Conservation (phyloP, 2,888 invertebrate genomes). For the Gymnoscelis rufifasciata region DNA sequence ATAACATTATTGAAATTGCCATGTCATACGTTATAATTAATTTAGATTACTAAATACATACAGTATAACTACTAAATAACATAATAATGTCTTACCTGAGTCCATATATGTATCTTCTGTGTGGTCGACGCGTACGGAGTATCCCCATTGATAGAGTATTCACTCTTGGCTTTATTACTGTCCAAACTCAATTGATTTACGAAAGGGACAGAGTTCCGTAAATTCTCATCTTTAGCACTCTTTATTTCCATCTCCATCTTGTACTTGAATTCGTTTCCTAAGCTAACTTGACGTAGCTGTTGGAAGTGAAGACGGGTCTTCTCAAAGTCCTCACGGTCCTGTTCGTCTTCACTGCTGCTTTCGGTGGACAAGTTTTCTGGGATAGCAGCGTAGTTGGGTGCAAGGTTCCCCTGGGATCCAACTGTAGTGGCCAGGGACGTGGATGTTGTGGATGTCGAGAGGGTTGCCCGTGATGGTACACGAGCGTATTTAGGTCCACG, state of each 20-base stretch:
- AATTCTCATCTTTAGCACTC: slow-evolving; percentile 79
- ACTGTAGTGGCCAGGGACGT: slow-evolving; percentile 79
- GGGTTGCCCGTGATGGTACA: slow-evolving; percentile 70
- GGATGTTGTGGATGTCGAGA: slow-evolving; percentile 80
- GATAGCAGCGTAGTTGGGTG: slow-evolving; percentile 65
- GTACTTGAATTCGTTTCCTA: slow-evolving; percentile 81
- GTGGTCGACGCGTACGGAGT: slow-evolving; percentile 75
- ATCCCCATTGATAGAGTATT: slow-evolving; percentile 65
- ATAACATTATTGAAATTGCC: no score
- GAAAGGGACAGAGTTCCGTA: slow-evolving; percentile 80
- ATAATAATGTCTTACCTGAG: slow-evolving; percentile 60
- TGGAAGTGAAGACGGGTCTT: slow-evolving; percentile 80
- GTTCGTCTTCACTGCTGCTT: slow-evolving; percentile 74
- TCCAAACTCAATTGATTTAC: slow-evolving; percentile 81
- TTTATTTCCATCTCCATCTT: slow-evolving; percentile 83
- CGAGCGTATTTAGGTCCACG: slow-evolving; percentile 71
- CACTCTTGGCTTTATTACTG: slow-evolving; percentile 75
- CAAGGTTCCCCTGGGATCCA: slow-evolving; percentile 68
- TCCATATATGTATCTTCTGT: slow-evolving; percentile 70
- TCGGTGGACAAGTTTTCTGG: slow-evolving; percentile 66
- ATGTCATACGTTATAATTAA: no score
- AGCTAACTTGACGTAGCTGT: slow-evolving; percentile 80
- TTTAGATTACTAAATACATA: no score
- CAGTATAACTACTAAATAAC: no score
- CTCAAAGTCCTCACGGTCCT: slow-evolving; percentile 59